A percentile compares a stretch with the other conserved stretches of the same genome.
Evolutionary conservation across 2,888 invertebrate genomes (phyloP).

Genomic region (Cremastobaeus sp.): DNA sequence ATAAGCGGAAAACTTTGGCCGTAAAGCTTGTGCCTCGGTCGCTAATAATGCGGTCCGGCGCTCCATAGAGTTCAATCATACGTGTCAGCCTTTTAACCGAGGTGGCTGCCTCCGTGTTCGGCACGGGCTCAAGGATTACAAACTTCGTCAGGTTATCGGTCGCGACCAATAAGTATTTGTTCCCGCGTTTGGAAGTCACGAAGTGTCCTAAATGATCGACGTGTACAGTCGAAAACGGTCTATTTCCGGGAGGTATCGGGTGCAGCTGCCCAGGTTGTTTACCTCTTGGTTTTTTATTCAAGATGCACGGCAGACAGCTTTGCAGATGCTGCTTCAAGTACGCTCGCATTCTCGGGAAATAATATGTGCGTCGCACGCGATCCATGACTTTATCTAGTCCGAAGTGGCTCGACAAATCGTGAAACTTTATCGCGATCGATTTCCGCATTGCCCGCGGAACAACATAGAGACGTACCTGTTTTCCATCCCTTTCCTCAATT

Average conservation of each 20-base stretch:
- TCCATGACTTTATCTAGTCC: neutral
- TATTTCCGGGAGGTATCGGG: constrained; percentile 51
- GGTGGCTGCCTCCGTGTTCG: neutral
- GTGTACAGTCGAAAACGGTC: constrained; percentile 54
- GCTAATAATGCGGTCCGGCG: constrained; percentile 56
- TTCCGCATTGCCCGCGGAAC: neutral
- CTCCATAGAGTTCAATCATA: constrained; percentile 53
- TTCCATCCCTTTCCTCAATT: neutral
- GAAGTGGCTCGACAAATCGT: neutral
- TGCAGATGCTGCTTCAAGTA: neutral
- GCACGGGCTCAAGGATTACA: constrained; percentile 35
- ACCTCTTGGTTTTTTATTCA: constrained; percentile 5
- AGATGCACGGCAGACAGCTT: constrained; percentile 24
- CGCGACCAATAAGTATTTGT: constrained; percentile 52
- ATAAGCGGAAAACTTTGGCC: no score
- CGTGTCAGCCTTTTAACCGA: constrained; percentile 43
- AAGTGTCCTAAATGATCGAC: constrained; percentile 60
- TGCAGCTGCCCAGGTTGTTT: constrained; percentile 32
- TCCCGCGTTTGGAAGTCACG: constrained; percentile 15
- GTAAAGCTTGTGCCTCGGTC: constrained; percentile 61
- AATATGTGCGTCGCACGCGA: neutral
- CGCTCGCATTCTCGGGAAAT: neutral
- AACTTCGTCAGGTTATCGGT: constrained; percentile 61
- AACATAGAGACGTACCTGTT: neutral
- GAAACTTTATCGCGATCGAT: neutral